Conservation (phyloP, 1,140 invertebrate genomes). For the Heliconius hermathena region DNA sequence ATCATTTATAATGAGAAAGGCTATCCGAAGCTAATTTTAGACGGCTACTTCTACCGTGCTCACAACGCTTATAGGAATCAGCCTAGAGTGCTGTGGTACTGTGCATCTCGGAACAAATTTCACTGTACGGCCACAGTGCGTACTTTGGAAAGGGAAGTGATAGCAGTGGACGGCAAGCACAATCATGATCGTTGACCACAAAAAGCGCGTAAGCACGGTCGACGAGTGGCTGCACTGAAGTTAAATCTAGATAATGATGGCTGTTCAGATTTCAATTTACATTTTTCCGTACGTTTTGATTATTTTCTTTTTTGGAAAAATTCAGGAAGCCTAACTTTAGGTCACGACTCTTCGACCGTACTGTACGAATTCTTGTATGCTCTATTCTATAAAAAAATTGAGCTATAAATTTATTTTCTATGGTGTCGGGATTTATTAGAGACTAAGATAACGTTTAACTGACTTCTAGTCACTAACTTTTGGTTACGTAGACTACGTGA, state of each 20-base stretch:
- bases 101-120: conserved; percentile 58
- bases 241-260: too few relatives aligned
- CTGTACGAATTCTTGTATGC: conserved; percentile 21
- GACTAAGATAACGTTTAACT: too few relatives aligned
- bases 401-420: background rate
- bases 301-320: too few relatives aligned
- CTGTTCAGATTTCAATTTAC: too few relatives aligned
- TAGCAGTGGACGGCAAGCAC: conserved; percentile 55
- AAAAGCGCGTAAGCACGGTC: conserved; percentile 20
- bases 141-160: conserved; percentile 60
- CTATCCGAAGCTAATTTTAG: conserved; percentile 64
- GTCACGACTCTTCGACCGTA: too few relatives aligned
- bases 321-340: too few relatives aligned
- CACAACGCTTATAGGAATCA: conserved; percentile 74
- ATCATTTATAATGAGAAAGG: conserved; percentile 65
- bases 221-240: too few relatives aligned
- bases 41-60: conserved; percentile 68
- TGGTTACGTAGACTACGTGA: background rate
- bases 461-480: too few relatives aligned
- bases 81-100: conserved; percentile 69
- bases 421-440: background rate
- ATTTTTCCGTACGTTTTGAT: too few relatives aligned
- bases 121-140: conserved; percentile 63
- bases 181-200: conserved; percentile 58
- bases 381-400: background rate